Evolutionary conservation across 2,113 vertebrate species (phyloP).

Genomic region (Corydoras maculifer): DNA sequence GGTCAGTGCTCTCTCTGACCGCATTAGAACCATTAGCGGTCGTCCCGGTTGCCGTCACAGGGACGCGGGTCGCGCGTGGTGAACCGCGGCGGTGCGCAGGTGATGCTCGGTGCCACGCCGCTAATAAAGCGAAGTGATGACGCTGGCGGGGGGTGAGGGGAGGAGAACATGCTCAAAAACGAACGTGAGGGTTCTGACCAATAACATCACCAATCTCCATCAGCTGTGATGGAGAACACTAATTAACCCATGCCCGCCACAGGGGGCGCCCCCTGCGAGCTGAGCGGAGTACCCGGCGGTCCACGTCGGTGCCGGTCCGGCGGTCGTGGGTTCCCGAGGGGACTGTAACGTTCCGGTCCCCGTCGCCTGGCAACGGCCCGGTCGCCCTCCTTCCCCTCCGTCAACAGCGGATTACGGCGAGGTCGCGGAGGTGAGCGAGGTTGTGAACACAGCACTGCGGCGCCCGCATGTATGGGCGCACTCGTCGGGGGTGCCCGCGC

Average conservation of each 20-base stretch:
- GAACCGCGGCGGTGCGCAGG: conserved; percentile 49
- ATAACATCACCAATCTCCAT: too few relatives aligned
- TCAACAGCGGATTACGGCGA: conserved; percentile 59
- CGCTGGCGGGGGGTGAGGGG: too few relatives aligned
- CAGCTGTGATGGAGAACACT: too few relatives aligned
- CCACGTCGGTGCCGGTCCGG: not conserved
- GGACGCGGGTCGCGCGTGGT: conserved; percentile 60
- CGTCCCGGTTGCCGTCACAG: conserved; percentile 62
- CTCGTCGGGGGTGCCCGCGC: conserved; percentile 14
- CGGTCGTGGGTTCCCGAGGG: conserved; percentile 31
- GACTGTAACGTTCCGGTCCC: conserved; percentile 59
- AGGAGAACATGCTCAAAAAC: too few relatives aligned
- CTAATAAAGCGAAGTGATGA: not conserved
- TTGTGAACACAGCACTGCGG: conserved; percentile 35
- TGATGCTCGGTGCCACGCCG: conserved; percentile 45
- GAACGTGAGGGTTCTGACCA: too few relatives aligned
- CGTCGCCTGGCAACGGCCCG: conserved; percentile 66
- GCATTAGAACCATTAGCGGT: conserved; percentile 66
- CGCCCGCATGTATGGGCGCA: conserved; percentile 28
- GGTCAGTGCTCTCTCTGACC: conserved; percentile 67
- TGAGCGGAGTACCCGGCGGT: not conserved
- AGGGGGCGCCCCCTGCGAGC: not conserved
- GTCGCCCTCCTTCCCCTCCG: conserved; percentile 43
- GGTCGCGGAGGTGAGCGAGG: conserved; percentile 54
- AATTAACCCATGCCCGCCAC: not conserved